These are phyloP conservation scores for Colletes latitarsis DNA, from an alignment of 1,140 invertebrate species.

Conservation along the genomic window DNA sequence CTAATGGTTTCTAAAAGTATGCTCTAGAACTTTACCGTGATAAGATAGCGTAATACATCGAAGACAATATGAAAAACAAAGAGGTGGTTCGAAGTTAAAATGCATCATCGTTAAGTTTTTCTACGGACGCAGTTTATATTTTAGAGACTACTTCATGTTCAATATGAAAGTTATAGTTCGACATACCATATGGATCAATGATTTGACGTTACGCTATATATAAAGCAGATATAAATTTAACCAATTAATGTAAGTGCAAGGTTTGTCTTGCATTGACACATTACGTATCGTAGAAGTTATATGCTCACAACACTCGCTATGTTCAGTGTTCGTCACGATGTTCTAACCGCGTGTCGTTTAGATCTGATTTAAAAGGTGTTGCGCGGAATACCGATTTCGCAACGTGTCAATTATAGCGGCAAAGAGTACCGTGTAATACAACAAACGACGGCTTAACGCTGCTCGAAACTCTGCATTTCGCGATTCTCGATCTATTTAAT, in stretches of 20 bases:
- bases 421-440: conserved; percentile 37
- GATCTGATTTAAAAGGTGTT: conserved; percentile 32
- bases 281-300: conserved; percentile 29
- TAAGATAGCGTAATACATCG: conserved; percentile 63
- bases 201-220: conserved; percentile 19
- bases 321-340: conserved; percentile 47
- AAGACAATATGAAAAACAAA: conserved; percentile 58
- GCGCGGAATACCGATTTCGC: conserved; percentile 41
- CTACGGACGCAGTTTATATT: conserved; percentile 39
- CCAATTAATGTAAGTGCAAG: conserved; percentile 22
- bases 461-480: conserved; percentile 37
- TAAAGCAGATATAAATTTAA: conserved; percentile 20
- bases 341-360: conserved; percentile 36
- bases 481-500: conserved; percentile 38
- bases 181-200: not conserved
- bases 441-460: conserved; percentile 2
- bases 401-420: conserved; percentile 59
- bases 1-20: conserved; percentile 54
- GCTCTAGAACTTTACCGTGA: conserved; percentile 48
- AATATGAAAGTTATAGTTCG: conserved; percentile 30
- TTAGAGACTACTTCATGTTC: conserved; percentile 39
- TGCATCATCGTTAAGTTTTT: conserved; percentile 58
- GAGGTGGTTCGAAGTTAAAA: conserved; percentile 50
- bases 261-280: conserved; percentile 13
- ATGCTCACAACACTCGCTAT: conserved; percentile 56